These are phyloP conservation scores for Eledone cirrhosa DNA, from an alignment of 2,888 invertebrate species.

Conservation along the genomic window DNA sequence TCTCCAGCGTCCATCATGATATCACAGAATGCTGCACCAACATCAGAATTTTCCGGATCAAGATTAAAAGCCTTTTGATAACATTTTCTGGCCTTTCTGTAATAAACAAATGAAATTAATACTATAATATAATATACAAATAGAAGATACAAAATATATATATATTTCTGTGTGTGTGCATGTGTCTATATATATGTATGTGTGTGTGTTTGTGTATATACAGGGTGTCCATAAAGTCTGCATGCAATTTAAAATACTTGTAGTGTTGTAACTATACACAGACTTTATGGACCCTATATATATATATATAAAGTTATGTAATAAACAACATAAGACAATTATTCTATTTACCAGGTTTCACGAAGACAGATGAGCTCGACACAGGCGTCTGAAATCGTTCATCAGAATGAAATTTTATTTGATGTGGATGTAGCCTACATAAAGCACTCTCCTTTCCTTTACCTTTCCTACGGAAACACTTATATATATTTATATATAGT, in stretches of 20 bases:
- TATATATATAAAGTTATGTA: not conserved
- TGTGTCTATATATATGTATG: slow-evolving; percentile 4
- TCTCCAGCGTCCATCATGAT: slow-evolving; percentile 77
- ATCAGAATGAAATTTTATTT: too few relatives aligned
- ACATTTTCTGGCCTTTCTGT: slow-evolving; percentile 80
- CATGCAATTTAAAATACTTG: not conserved
- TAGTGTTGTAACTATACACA: too few relatives aligned
- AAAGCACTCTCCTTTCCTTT: too few relatives aligned
- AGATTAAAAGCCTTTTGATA: slow-evolving; percentile 84
- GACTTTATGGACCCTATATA: not conserved
- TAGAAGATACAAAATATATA: too few relatives aligned
- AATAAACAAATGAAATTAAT: not conserved
- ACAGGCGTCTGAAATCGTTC: too few relatives aligned
- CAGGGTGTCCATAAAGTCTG: not conserved
- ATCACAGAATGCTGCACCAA: slow-evolving; percentile 80
- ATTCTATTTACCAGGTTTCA: too few relatives aligned
- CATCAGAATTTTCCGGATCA: slow-evolving; percentile 75
- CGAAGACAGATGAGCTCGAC: too few relatives aligned
- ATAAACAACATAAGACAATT: not conserved
- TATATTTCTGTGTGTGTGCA: too few relatives aligned
- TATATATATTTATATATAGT: too few relatives aligned
- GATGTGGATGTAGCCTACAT: too few relatives aligned
- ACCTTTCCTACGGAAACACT: too few relatives aligned
- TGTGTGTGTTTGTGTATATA: not conserved
- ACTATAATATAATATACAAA: too few relatives aligned